Conservation (phyloP, 2,888 invertebrate genomes). For the Drosophila paramelanica region DNA sequence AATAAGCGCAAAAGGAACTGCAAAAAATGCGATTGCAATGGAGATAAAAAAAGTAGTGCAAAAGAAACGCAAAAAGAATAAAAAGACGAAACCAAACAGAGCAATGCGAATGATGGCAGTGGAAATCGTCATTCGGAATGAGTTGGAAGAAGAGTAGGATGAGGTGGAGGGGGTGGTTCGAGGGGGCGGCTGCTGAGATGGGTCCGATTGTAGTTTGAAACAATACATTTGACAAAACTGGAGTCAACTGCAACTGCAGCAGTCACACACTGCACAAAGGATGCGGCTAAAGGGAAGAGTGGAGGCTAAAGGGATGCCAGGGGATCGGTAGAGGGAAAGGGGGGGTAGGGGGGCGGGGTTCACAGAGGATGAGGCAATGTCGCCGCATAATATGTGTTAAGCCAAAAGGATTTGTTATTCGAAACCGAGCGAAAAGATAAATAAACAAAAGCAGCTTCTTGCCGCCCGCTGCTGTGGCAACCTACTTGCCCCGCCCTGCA, state of each 20-base stretch:
- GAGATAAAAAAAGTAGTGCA: constrained; percentile 6
- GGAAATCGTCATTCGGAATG: constrained; percentile 27
- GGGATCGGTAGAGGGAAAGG: not conserved
- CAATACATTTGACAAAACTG: constrained; percentile 80
- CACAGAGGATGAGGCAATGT: constrained; percentile 37
- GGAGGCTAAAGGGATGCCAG: not conserved
- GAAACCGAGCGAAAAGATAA: constrained; percentile 80
- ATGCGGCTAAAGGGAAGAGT: constrained; percentile 12
- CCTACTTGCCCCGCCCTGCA: not conserved
- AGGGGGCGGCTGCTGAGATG: not conserved
- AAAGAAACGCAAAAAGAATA: constrained; percentile 5
- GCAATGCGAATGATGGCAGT: constrained; percentile 37
- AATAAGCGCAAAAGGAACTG: constrained; percentile 59
- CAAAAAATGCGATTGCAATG: constrained; percentile 38
- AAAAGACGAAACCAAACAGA: constrained; percentile 34
- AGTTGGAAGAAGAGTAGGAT: not conserved
- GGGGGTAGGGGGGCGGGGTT: constrained; percentile 3
- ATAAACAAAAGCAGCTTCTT: constrained; percentile 75
- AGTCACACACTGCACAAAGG: constrained; percentile 74
- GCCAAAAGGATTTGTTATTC: constrained; percentile 81
- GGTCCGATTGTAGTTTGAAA: constrained; percentile 58
- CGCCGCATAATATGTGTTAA: constrained; percentile 78
- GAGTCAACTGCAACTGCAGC: constrained; percentile 79
- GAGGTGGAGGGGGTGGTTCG: no score
- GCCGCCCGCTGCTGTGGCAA: constrained; percentile 2